A percentile compares a stretch with the other conserved stretches of the same genome.
phyloP scores from a whole-genome alignment of 2,888 invertebrate genomes.

The Caradrina kadenii region DNA sequence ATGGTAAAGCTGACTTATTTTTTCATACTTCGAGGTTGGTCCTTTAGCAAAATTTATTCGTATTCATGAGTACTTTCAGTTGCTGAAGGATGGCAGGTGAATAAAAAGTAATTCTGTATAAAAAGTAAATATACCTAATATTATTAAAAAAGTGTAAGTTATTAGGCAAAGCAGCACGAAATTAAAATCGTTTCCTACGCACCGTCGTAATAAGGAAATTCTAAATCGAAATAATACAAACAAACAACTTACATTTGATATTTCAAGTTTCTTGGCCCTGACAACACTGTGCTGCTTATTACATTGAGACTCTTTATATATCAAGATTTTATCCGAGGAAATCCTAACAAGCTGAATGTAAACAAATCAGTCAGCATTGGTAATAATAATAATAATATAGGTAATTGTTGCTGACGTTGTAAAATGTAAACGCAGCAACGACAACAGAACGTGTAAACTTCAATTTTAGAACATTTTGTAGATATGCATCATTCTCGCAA shows the following conservation, averaged over 20 bases:
- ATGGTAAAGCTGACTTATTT: too few species aligned
- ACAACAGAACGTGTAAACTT: slow-evolving; percentile 73
- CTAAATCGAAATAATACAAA: slow-evolving; percentile 2
- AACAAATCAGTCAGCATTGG: slow-evolving; percentile 53
- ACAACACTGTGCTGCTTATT: slow-evolving; percentile 71
- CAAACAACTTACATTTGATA: slow-evolving; percentile 65
- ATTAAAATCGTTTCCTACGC: too few species aligned
- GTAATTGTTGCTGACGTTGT: slow-evolving; percentile 72
- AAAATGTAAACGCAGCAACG: slow-evolving; percentile 55
- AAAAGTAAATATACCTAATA: too few species aligned
- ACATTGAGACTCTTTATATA: slow-evolving; percentile 78
- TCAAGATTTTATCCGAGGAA: slow-evolving; percentile 72
- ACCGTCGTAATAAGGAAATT: too few species aligned
- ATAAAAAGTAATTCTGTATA: too few species aligned
- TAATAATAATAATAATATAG: slow-evolving; percentile 37
- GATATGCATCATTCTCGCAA: slow-evolving; percentile 53
- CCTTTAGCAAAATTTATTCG: too few species aligned
- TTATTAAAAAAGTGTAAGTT: too few species aligned
- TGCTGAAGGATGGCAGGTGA: too few species aligned
- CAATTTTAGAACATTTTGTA: slow-evolving; percentile 55
- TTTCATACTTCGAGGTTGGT: too few species aligned
- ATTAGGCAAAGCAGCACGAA: too few species aligned
- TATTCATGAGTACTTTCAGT: too few species aligned
- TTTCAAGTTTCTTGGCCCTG: slow-evolving; percentile 63
- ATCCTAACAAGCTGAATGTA: slow-evolving; percentile 64